Percentiles rank a stretch among this genome's conserved stretches.
Conservation (phyloP, 2,113 vertebrate genomes). For the Psilopogon haemacephalus region DNA sequence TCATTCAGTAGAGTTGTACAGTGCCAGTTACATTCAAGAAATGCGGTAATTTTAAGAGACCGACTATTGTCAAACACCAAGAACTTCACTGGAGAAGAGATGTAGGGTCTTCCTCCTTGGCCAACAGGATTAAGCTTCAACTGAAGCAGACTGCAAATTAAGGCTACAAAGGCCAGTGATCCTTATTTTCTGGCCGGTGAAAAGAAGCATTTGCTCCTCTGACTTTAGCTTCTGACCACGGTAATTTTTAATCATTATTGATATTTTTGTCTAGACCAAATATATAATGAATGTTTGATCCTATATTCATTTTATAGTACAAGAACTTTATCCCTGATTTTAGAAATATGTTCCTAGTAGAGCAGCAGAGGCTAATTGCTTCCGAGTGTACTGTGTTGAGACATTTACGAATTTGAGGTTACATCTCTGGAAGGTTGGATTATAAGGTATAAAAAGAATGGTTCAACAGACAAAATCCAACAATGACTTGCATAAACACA, state of each 20-base stretch:
- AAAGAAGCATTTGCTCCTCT: neutral
- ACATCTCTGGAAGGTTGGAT: conserved; percentile 3
- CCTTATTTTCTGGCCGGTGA: neutral
- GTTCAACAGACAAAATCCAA: conserved; percentile 17
- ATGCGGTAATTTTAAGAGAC: neutral
- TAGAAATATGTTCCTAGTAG: conserved; percentile 15
- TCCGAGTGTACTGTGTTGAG: neutral
- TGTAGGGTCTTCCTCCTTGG: neutral
- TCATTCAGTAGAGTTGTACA: neutral
- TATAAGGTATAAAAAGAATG: conserved; percentile 38
- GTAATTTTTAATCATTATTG: neutral
- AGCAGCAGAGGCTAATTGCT: neutral
- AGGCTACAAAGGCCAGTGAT: neutral
- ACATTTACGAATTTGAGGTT: conserved; percentile 8
- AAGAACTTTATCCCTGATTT: neutral
- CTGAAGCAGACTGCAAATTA: neutral
- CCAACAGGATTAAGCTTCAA: neutral
- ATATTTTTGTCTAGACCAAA: neutral
- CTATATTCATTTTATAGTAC: neutral
- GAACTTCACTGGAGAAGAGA: neutral
- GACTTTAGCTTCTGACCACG: neutral
- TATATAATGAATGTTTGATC: neutral
- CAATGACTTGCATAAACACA: conserved; percentile 47
- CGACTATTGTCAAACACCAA: neutral
- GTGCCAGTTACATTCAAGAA: neutral